Evolutionary conservation across 2,113 vertebrate genomes (phyloP).

Genomic region (Ameiurus melas): DNA sequence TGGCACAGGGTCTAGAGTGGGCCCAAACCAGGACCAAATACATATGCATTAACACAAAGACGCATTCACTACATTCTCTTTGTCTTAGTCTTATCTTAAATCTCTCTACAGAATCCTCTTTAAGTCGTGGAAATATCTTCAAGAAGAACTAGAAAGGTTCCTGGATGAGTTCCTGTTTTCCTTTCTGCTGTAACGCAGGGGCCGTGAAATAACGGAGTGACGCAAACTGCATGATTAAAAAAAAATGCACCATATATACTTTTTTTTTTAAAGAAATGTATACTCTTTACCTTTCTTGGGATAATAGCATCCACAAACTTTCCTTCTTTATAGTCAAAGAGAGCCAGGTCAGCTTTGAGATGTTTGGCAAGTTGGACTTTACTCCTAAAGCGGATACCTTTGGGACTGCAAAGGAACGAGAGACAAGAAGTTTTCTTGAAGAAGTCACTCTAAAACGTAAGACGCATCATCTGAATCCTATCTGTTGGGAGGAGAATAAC

Average conservation of each 20-base stretch:
- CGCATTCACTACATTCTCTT: not conserved
- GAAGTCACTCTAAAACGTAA: not conserved
- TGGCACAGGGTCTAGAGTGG: not conserved
- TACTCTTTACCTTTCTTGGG: conserved; percentile 42
- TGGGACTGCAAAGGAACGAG: conserved; percentile 61
- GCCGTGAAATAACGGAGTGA: not conserved
- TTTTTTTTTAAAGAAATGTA: not conserved
- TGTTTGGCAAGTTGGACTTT: conserved; percentile 71
- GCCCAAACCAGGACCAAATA: not conserved
- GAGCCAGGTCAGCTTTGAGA: conserved; percentile 66
- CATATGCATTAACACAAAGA: not conserved
- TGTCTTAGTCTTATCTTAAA: not conserved
- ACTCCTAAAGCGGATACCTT: conserved; percentile 72
- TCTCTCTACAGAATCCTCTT: not conserved
- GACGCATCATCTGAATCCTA: not conserved
- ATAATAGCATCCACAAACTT: conserved; percentile 58
- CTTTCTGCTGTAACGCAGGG: not conserved
- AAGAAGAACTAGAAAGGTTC: not conserved
- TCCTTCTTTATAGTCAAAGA: conserved; percentile 74
- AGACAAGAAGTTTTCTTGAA: not conserved
- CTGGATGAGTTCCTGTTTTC: not conserved
- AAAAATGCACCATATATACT: not conserved
- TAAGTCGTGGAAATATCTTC: not conserved
- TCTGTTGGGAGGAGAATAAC: not conserved
- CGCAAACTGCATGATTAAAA: not conserved